Conservation (phyloP, 2,888 invertebrate genomes). For the Volucella bombylans region DNA sequence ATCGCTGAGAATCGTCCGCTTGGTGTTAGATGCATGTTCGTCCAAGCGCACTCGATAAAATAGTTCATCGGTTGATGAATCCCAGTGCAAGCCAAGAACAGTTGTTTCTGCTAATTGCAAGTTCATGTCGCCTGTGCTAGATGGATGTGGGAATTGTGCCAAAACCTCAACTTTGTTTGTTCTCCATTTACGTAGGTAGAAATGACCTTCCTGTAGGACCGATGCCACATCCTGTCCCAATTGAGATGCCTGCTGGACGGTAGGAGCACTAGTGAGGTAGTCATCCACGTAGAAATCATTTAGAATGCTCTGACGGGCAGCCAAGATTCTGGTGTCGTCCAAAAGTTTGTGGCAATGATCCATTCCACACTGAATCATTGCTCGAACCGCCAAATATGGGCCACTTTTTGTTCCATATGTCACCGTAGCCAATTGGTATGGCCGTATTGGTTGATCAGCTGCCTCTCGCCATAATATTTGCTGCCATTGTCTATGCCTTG, state of each 20-base stretch:
- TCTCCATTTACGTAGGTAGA: constrained; percentile 40
- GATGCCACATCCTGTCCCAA: constrained; percentile 16
- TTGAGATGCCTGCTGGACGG: constrained; percentile 5
- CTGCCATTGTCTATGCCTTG: too few relatives aligned
- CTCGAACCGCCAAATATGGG: background rate
- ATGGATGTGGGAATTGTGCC: constrained; percentile 4
- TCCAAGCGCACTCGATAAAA: constrained; percentile 11
- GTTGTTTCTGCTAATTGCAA: constrained; percentile 16
- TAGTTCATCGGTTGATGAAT: constrained; percentile 25
- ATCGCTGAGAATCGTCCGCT: constrained; percentile 8
- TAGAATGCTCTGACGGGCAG: background rate
- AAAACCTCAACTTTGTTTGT: constrained; percentile 11
- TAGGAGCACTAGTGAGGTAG: constrained; percentile 7
- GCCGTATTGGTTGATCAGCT: background rate
- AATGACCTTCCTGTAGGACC: constrained; percentile 11
- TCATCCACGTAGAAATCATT: constrained; percentile 6
- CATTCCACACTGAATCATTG: constrained; percentile 17
- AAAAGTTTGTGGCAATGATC: constrained; percentile 23
- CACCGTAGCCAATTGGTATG: background rate
- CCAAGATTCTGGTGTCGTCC: too few relatives aligned
- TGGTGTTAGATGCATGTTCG: constrained; percentile 7
- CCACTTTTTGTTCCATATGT: constrained; percentile 9
- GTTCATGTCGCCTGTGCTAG: background rate
- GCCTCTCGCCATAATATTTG: background rate
- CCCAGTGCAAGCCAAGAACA: constrained; percentile 34